Conservation (phyloP, 2,888 invertebrate species). For the Pilophorus perplexus region DNA sequence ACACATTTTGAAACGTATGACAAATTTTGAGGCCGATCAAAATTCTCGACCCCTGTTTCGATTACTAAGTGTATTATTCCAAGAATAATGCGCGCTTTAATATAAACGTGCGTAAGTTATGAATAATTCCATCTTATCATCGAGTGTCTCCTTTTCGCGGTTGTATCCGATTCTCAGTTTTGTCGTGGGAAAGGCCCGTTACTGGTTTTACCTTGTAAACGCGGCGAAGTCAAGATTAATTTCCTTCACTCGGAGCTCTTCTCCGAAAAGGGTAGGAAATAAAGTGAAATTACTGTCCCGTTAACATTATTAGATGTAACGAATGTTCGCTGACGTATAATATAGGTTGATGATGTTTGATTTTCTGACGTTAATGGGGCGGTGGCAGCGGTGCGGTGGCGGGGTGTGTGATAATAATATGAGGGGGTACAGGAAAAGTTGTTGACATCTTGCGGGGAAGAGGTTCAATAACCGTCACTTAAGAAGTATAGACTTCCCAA, state of each 20-base stretch:
- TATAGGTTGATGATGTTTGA: conserved; percentile 29
- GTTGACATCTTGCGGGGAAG: conserved; percentile 21
- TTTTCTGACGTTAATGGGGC: conserved; percentile 20
- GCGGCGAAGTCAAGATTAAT: conserved; percentile 26
- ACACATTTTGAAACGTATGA: too few species aligned
- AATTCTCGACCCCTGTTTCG: too few species aligned
- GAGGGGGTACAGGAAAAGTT: conserved; percentile 18
- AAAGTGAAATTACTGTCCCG: conserved; percentile 32
- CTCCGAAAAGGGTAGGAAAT: conserved; percentile 12
- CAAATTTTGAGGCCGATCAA: too few species aligned
- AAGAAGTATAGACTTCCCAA: conserved; percentile 24
- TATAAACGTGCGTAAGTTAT: too few species aligned
- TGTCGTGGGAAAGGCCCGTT: too few species aligned
- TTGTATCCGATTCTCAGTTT: too few species aligned
- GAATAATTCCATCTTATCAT: too few species aligned
- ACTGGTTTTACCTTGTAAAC: too few species aligned
- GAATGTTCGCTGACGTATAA: conserved; percentile 25
- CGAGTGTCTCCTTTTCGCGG: too few species aligned
- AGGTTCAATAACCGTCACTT: conserved; percentile 32
- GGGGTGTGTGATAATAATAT: conserved; percentile 16
- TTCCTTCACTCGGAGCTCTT: conserved; percentile 10
- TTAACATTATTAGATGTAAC: conserved; percentile 22
- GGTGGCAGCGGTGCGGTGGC: not conserved
- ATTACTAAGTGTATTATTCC: too few species aligned
- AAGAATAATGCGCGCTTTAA: too few species aligned